Evolutionary conservation across 2,797 vertebrate species (phyloP).

Genomic region (Galaxias olidus): DNA sequence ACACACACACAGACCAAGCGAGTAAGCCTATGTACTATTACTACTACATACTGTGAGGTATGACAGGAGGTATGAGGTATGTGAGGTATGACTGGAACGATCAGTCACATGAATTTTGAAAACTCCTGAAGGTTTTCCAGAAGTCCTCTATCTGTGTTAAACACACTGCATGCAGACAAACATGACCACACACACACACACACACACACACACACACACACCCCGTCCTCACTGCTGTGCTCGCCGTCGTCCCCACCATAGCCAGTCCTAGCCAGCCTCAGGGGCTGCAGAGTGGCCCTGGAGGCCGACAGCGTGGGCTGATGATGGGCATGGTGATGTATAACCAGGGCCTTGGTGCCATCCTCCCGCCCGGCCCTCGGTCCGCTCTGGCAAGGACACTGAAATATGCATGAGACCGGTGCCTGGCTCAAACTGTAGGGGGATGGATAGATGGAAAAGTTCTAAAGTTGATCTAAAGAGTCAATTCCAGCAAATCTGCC

Average conservation of each 20-base stretch:
- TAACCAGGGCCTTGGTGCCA: constrained; percentile 22
- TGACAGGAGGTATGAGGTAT: no score
- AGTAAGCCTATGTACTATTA: background rate
- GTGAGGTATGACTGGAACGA: no score
- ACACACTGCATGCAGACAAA: background rate
- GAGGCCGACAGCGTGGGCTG: constrained; percentile 11
- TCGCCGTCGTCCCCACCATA: no score
- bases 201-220: background rate
- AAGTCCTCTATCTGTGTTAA: background rate
- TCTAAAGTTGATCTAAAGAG: background rate
- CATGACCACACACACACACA: background rate
- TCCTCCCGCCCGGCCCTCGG: constrained; percentile 1
- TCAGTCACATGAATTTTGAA: no score
- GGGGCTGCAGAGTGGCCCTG: background rate
- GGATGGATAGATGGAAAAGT: background rate
- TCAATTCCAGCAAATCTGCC: background rate
- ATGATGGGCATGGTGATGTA: constrained; percentile 33
- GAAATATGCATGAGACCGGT: constrained; percentile 57
- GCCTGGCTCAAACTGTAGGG: constrained; percentile 13
- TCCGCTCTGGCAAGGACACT: constrained; percentile 47
- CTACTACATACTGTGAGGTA: no score
- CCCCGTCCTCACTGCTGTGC: no score
- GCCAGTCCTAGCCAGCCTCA: no score
- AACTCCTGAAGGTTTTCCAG: no score
- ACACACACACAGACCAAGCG: constrained; percentile 16